Percentiles rank a stretch among this genome's conserved stretches.
Evolutionary conservation across 2,888 invertebrate genomes (phyloP).

Genomic region (Slavum lentiscoides): DNA sequence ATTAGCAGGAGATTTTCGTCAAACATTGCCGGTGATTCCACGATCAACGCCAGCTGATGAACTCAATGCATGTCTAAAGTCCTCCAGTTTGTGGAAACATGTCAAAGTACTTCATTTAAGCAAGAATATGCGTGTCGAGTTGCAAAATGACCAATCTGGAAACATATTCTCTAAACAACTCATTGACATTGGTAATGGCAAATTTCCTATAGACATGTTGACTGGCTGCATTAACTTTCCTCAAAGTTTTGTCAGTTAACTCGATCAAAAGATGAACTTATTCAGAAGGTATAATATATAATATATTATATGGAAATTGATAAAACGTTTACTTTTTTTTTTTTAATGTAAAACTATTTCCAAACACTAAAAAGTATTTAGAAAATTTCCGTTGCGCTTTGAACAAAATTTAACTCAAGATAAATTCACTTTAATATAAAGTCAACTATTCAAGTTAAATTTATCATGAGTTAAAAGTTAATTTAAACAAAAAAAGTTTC

Average conservation of each 20-base stretch:
- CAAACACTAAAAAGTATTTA: no score
- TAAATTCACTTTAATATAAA: no score
- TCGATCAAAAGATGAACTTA: no score
- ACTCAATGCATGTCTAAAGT: slow-evolving; percentile 51
- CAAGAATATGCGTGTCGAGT: slow-evolving; percentile 35
- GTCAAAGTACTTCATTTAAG: slow-evolving; percentile 54
- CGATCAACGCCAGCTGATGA: slow-evolving; percentile 52
- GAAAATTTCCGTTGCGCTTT: no score
- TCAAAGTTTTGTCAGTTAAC: slow-evolving; percentile 55
- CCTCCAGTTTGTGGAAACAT: slow-evolving; percentile 48
- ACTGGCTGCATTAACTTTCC: slow-evolving; percentile 57
- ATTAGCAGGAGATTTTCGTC: slow-evolving; percentile 57
- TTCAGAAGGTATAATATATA: no score
- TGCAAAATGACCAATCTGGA: slow-evolving; percentile 26
- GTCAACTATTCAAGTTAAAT: no score
- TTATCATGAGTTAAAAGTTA: no score
- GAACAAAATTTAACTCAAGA: no score
- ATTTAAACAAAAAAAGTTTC: no score
- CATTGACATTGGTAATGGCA: slow-evolving; percentile 18
- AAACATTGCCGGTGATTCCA: slow-evolving; percentile 57
- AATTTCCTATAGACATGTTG: slow-evolving; percentile 56
- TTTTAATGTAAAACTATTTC: no score
- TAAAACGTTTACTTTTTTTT: no score
- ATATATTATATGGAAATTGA: no score
- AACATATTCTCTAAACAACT: neutral